phyloP scores from a whole-genome alignment of 2,113 vertebrate genomes.

The Brachyhypopomus gauderio region DNA sequence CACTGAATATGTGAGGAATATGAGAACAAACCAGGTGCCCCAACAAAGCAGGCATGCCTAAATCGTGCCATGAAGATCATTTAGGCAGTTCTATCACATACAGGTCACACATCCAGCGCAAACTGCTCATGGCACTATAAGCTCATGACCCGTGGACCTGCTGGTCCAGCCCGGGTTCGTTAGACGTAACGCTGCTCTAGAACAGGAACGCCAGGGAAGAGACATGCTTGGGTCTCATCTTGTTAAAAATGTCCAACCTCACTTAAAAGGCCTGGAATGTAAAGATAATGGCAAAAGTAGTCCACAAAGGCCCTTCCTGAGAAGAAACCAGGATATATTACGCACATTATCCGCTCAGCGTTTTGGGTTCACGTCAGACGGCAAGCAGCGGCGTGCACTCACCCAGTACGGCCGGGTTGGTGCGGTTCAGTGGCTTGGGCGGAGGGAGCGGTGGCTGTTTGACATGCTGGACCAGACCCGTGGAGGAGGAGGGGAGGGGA shows the following conservation, averaged over 20 bases:
- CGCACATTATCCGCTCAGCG: background rate
- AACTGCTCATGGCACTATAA: background rate
- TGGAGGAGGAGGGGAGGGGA: constrained; percentile 57
- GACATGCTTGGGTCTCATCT: constrained; percentile 26
- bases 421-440: constrained; percentile 91
- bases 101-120: background rate
- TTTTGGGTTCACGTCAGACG: constrained; percentile 22
- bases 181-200: constrained; percentile 48
- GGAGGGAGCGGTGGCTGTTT: constrained; percentile 93
- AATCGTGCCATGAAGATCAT: background rate
- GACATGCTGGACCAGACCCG: constrained; percentile 64
- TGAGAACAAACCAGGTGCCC: constrained; percentile 48
- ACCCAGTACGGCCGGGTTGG: constrained; percentile 86
- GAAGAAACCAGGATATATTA: background rate
- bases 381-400: constrained; percentile 61
- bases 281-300: constrained; percentile 7
- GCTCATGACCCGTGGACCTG: background rate
- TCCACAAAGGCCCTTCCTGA: background rate
- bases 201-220: constrained; percentile 48
- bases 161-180: constrained; percentile 51
- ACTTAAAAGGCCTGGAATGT: constrained; percentile 16
- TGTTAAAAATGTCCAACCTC: constrained; percentile 46
- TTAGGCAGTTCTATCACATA: constrained; percentile 5
- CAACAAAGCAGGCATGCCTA: constrained; percentile 38
- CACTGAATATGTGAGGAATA: constrained; percentile 24